These are phyloP conservation scores for Crotophaga sulcirostris DNA, from an alignment of 2,113 vertebrate species.

Conservation along the genomic window DNA sequence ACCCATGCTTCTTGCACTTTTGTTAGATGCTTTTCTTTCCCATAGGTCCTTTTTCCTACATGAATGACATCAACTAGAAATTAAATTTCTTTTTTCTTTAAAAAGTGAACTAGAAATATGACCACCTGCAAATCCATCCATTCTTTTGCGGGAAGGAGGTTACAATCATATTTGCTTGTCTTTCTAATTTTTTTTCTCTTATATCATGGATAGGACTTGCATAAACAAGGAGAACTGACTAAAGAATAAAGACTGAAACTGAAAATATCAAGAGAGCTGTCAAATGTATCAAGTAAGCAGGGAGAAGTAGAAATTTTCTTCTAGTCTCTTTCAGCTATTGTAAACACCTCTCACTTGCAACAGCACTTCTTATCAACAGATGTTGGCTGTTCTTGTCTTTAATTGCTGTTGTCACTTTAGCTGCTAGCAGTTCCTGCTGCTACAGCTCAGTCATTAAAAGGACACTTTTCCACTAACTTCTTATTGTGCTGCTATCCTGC, in stretches of 20 bases:
- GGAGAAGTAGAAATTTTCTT: slow-evolving; percentile 27
- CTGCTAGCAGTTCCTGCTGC: not conserved
- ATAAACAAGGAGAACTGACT: not conserved
- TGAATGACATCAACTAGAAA: not conserved
- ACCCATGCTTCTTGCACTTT: not conserved
- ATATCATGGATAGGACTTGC: not conserved
- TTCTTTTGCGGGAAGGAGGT: rapidly evolving
- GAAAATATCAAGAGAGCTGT: slow-evolving; percentile 31
- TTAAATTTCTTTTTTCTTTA: not conserved
- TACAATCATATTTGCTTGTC: not conserved
- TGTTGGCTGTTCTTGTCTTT: slow-evolving; percentile 32
- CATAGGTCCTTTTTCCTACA: not conserved
- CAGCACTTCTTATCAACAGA: slow-evolving; percentile 55
- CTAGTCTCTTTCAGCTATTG: slow-evolving; percentile 40
- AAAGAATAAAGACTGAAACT: slow-evolving; percentile 1
- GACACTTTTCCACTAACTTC: not conserved
- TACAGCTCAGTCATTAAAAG: not conserved
- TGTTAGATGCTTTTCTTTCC: not conserved
- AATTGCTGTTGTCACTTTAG: slow-evolving; percentile 38
- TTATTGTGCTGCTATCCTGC: not conserved
- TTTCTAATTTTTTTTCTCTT: not conserved
- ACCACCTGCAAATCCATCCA: not conserved
- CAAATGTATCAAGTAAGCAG: not conserved
- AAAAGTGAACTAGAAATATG: not conserved
- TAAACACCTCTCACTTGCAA: slow-evolving; percentile 48